phyloP scores from a whole-genome alignment of 2,797 vertebrate species.

The Anabacerthia variegaticeps region DNA sequence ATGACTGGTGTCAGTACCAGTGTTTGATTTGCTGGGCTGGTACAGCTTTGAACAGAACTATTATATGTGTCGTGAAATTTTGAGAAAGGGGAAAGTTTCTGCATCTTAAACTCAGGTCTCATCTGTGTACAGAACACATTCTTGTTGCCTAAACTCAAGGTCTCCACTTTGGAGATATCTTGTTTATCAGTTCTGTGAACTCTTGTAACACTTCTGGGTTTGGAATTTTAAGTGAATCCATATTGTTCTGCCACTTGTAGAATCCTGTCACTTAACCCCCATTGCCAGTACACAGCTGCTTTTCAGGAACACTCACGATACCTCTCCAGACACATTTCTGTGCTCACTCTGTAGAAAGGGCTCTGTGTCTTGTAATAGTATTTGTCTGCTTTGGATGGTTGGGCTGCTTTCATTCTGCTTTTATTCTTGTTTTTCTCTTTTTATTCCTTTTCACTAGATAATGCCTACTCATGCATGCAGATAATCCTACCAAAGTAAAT shows the following conservation, averaged over 20 bases:
- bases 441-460: neutral
- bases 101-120: neutral
- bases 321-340: neutral
- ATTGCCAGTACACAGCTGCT: neutral
- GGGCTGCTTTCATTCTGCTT: neutral
- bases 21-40: neutral
- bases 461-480: neutral
- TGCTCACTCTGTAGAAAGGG: neutral
- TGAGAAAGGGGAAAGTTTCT: neutral
- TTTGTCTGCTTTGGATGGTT: neutral
- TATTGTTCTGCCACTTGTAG: neutral
- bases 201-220: neutral
- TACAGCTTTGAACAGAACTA: neutral
- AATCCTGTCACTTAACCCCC: neutral
- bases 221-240: neutral
- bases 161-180: neutral
- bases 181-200: neutral
- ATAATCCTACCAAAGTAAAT: neutral
- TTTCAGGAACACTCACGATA: neutral
- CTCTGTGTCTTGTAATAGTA: neutral
- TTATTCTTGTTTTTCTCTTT: neutral
- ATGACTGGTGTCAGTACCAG: neutral
- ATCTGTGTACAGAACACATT: neutral
- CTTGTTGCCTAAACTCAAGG: neutral
- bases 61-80: neutral